These are phyloP conservation scores for Rhinichthys osculus DNA, from an alignment of 2,797 vertebrate species.

Conservation along the genomic window DNA sequence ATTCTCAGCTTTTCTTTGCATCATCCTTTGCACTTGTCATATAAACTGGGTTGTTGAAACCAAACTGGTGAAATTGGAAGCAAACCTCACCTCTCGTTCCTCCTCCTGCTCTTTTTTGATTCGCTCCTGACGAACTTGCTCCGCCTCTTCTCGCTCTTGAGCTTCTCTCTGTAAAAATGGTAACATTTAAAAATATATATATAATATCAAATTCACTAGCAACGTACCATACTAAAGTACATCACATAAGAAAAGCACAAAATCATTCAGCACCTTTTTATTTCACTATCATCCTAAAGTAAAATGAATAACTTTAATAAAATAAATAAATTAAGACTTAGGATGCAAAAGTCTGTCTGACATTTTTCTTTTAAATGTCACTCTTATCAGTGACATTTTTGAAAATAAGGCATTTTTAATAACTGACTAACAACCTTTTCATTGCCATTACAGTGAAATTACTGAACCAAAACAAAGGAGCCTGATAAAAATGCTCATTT, in stretches of 20 bases:
- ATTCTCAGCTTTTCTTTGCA: slow-evolving; percentile 4
- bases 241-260: neutral
- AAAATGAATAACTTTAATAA: neutral
- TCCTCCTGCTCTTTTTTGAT: slow-evolving; percentile 97
- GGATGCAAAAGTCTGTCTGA: too few species aligned
- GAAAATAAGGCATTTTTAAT: too few species aligned
- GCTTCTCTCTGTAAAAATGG: slow-evolving; percentile 87
- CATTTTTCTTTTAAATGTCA: too few species aligned
- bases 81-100: slow-evolving; percentile 89
- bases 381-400: too few species aligned
- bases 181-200: neutral
- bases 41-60: neutral
- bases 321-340: too few species aligned
- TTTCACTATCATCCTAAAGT: neutral
- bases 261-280: neutral
- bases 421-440: too few species aligned
- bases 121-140: slow-evolving; percentile 94
- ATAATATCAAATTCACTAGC: neutral
- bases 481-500: too few species aligned
- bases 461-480: too few species aligned
- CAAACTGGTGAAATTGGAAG: slow-evolving; percentile 15
- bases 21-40: neutral
- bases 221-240: neutral
- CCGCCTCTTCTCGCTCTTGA: slow-evolving; percentile 96
- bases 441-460: too few species aligned